Evolutionary conservation across 2,888 invertebrate species (phyloP).

Genomic region (Cephus spinipes): DNA sequence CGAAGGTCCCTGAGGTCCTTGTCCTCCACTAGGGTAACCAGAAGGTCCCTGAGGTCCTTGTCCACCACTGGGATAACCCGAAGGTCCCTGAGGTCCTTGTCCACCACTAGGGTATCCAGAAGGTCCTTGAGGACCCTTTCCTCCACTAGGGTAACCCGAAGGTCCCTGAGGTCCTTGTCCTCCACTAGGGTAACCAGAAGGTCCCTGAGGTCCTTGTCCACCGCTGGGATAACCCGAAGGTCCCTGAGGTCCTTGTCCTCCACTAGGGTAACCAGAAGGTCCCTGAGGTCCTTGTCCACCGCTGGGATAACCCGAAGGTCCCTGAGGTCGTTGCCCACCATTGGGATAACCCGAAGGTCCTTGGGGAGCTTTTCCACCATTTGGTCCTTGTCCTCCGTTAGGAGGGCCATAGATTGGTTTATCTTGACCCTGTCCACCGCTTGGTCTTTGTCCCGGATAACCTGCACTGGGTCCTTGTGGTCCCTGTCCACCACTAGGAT

Average conservation of each 20-base stretch:
- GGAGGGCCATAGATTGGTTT: background rate
- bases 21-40: slow-evolving; percentile 43
- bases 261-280: slow-evolving; percentile 9
- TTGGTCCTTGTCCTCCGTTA: slow-evolving; percentile 45
- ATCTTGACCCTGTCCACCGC: slow-evolving; percentile 38
- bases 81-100: slow-evolving; percentile 39
- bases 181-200: slow-evolving; percentile 45
- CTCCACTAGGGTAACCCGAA: slow-evolving; percentile 45
- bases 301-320: slow-evolving; percentile 46
- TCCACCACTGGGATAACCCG: slow-evolving; percentile 29
- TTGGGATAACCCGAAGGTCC: slow-evolving; percentile 13
- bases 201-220: slow-evolving; percentile 37
- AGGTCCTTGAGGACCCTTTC: slow-evolving; percentile 40
- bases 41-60: slow-evolving; percentile 37
- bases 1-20: slow-evolving; percentile 24
- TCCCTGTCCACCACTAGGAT: slow-evolving; percentile 27
- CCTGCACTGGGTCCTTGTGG: slow-evolving; percentile 33
- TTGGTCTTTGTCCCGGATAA: slow-evolving; percentile 25
- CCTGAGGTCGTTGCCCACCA: slow-evolving; percentile 28
- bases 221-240: slow-evolving; percentile 46
- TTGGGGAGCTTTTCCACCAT: slow-evolving; percentile 22
- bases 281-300: slow-evolving; percentile 24
- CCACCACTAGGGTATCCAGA: slow-evolving; percentile 15
- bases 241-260: slow-evolving; percentile 29
- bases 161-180: slow-evolving; percentile 49